Percentiles rank a stretch among this genome's conserved stretches.
phyloP scores from a whole-genome alignment of 2,797 vertebrate species.

The Psittacula derbiana region DNA sequence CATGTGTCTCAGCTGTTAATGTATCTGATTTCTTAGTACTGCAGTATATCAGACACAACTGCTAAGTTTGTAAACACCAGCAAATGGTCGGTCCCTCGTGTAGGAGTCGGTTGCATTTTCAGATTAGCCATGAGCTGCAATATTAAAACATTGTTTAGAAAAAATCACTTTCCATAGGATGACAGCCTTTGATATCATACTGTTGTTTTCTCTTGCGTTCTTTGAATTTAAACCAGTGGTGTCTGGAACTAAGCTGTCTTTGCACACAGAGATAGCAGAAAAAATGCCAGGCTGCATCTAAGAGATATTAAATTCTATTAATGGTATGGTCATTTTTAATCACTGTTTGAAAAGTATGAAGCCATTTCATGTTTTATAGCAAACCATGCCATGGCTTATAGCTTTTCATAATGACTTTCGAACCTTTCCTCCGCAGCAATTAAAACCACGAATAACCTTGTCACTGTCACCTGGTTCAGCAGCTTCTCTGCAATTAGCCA shows the following conservation, averaged over 20 bases:
- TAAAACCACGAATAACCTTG: background rate
- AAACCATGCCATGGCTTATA: background rate
- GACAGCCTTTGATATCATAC: background rate
- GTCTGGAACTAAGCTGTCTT: background rate
- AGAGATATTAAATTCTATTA: background rate
- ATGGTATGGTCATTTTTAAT: background rate
- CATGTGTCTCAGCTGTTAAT: background rate
- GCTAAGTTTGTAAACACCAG: background rate
- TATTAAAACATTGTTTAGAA: background rate
- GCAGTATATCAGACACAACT: background rate
- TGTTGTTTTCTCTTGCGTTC: background rate
- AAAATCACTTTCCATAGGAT: background rate
- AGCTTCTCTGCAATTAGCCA: background rate
- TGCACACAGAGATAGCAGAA: background rate
- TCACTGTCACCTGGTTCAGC: background rate
- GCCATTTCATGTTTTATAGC: background rate
- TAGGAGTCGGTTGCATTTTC: background rate
- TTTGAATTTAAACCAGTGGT: background rate
- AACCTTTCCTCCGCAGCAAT: background rate
- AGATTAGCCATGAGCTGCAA: background rate
- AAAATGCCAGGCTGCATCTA: background rate
- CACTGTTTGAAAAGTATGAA: background rate
- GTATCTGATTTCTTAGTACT: background rate
- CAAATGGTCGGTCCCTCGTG: background rate
- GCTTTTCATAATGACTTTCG: background rate